These are phyloP conservation scores for Siphamia tubifer DNA, from an alignment of 2,113 vertebrate species.

Conservation along the genomic window DNA sequence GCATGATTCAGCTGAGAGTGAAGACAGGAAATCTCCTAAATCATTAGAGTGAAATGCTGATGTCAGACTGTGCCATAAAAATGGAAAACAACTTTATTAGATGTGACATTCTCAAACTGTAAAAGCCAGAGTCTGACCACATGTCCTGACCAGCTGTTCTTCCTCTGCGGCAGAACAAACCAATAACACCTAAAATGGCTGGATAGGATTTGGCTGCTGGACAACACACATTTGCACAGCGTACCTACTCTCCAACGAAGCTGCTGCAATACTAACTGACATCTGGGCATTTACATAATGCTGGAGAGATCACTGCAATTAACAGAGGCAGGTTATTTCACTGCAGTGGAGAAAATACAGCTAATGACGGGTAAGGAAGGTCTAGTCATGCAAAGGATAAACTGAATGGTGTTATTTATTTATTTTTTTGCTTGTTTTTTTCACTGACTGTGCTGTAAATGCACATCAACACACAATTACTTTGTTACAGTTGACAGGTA, in stretches of 20 bases:
- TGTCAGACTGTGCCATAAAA: slow-evolving; percentile 39
- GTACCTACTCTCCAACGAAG: slow-evolving; percentile 4
- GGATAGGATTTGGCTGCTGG: slow-evolving; percentile 33
- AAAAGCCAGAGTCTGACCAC: slow-evolving; percentile 43
- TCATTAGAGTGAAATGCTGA: slow-evolving; percentile 24
- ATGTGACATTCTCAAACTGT: slow-evolving; percentile 33
- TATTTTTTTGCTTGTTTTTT: too few species aligned
- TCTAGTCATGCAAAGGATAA: too few species aligned
- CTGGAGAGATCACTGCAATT: slow-evolving; percentile 8
- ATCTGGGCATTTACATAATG: slow-evolving; percentile 22
- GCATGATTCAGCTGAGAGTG: background rate
- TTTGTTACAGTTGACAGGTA: too few species aligned
- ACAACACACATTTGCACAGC: slow-evolving; percentile 13
- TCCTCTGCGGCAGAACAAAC: slow-evolving; percentile 18
- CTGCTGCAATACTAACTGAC: slow-evolving; percentile 15
- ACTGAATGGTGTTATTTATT: too few species aligned
- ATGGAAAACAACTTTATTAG: slow-evolving; percentile 30
- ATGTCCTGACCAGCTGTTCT: slow-evolving; percentile 52
- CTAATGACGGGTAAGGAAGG: too few species aligned
- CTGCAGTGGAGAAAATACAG: background rate
- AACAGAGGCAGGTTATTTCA: slow-evolving; percentile 13
- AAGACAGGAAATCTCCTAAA: background rate
- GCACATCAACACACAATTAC: background rate
- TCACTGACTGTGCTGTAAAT: background rate
- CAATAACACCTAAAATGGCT: slow-evolving; percentile 44